Conservation (phyloP, 2,797 vertebrate species). For the Gallinago solitaria region DNA sequence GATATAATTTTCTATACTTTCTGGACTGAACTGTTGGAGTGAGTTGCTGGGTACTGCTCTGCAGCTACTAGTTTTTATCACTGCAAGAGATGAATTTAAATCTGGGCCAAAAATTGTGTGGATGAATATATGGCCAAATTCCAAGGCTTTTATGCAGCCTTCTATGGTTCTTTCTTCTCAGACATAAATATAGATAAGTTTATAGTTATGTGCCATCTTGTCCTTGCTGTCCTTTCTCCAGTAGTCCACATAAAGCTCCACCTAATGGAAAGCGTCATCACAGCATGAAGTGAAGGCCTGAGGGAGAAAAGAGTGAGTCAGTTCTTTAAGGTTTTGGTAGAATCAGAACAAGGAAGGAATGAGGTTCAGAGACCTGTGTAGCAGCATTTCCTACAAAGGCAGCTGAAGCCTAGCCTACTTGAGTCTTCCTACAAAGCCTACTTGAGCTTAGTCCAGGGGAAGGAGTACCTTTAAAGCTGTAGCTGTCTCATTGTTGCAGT, state of each 20-base stretch:
- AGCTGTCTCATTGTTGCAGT: fast-evolving
- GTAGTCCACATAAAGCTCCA: background rate
- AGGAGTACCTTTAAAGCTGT: background rate
- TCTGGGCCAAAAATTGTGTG: background rate
- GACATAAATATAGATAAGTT: background rate
- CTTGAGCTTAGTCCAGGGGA: background rate
- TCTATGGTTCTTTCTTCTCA: background rate
- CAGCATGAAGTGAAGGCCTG: background rate
- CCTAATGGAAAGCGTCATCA: background rate
- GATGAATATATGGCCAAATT: background rate
- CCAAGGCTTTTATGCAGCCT: background rate
- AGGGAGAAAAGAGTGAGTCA: background rate
- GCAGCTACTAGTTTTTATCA: background rate
- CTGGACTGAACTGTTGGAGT: background rate
- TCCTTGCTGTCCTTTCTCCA: background rate
- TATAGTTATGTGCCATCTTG: background rate
- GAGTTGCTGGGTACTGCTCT: background rate
- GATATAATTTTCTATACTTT: background rate
- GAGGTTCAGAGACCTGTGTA: background rate
- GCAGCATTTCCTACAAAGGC: background rate
- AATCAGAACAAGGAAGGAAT: background rate
- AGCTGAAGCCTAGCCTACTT: background rate
- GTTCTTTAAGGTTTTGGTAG: background rate
- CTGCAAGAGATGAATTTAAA: background rate
- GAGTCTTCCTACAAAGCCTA: background rate